Conservation (phyloP, 2,113 vertebrate species). For the Cololabis saira region DNA sequence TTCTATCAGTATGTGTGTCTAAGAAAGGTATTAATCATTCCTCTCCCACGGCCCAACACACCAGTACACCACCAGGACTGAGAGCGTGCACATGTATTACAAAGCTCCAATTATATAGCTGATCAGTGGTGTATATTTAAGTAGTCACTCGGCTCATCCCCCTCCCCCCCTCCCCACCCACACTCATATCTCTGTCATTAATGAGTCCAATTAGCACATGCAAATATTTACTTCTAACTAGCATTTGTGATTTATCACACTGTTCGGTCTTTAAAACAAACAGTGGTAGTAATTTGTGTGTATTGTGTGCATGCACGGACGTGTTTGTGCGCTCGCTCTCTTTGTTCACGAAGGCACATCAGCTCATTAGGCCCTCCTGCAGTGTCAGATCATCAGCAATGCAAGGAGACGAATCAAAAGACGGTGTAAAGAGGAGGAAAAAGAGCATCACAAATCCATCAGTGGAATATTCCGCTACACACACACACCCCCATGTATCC, state of each 20-base stretch:
- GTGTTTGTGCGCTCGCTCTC: constrained; percentile 20
- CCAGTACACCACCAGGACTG: constrained; percentile 29
- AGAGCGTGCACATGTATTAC: constrained; percentile 50
- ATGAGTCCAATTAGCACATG: constrained; percentile 81
- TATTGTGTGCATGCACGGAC: not conserved
- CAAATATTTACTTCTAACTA: constrained; percentile 80
- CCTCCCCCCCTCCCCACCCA: constrained; percentile 38
- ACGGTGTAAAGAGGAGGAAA: constrained; percentile 32
- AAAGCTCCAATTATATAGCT: constrained; percentile 75
- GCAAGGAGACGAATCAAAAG: constrained; percentile 55
- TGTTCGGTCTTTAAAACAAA: constrained; percentile 70
- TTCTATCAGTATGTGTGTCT: constrained; percentile 31
- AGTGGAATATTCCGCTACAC: constrained; percentile 28
- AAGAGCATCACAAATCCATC: constrained; percentile 35
- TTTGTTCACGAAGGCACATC: constrained; percentile 50
- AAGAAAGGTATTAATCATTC: constrained; percentile 72
- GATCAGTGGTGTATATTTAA: constrained; percentile 69
- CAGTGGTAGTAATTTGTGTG: constrained; percentile 43
- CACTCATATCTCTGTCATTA: constrained; percentile 68
- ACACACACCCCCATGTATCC: constrained; percentile 44
- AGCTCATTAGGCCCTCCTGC: constrained; percentile 72
- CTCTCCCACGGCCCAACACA: constrained; percentile 42
- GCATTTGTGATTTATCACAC: constrained; percentile 77
- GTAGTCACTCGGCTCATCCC: constrained; percentile 57
- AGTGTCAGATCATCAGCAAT: constrained; percentile 69